Conservation (phyloP, 2,888 invertebrate genomes). For the Syrista parreyssii region DNA sequence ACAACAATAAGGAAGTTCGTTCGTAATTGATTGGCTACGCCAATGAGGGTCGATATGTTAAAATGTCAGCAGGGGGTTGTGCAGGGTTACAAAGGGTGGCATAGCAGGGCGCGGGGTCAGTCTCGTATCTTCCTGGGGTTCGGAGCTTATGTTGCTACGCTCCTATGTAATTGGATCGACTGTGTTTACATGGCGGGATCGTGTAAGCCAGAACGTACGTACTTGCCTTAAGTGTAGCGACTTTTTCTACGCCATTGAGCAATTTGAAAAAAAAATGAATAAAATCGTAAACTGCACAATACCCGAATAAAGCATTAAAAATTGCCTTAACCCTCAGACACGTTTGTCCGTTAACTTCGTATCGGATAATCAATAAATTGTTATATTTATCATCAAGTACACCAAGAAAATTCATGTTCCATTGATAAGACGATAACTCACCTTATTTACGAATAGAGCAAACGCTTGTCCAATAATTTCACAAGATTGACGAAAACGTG, state of each 20-base stretch:
- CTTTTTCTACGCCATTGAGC: background rate
- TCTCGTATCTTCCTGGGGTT: conserved; percentile 3
- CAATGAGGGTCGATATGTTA: conserved; percentile 6
- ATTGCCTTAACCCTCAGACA: background rate
- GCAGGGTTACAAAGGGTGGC: conserved; percentile 6
- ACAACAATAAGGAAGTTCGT: background rate
- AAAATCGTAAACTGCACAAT: background rate
- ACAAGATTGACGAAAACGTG: background rate
- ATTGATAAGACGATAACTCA: background rate
- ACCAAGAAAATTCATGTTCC: background rate
- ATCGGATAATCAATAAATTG: background rate
- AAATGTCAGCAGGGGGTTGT: conserved; percentile 5
- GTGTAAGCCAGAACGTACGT: background rate
- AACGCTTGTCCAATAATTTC: background rate
- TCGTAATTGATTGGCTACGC: background rate
- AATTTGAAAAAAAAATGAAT: background rate
- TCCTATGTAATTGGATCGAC: conserved; percentile 29
- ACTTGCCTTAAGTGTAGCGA: background rate
- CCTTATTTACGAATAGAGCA: background rate
- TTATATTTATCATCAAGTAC: background rate
- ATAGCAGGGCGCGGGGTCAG: background rate
- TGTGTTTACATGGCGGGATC: conserved; percentile 27
- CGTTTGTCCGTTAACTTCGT: background rate
- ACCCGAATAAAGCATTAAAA: background rate
- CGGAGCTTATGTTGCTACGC: conserved; percentile 3